These are phyloP conservation scores for Drosophila chauvacae DNA, from an alignment of 1,140 invertebrate genomes.

Conservation along the genomic window DNA sequence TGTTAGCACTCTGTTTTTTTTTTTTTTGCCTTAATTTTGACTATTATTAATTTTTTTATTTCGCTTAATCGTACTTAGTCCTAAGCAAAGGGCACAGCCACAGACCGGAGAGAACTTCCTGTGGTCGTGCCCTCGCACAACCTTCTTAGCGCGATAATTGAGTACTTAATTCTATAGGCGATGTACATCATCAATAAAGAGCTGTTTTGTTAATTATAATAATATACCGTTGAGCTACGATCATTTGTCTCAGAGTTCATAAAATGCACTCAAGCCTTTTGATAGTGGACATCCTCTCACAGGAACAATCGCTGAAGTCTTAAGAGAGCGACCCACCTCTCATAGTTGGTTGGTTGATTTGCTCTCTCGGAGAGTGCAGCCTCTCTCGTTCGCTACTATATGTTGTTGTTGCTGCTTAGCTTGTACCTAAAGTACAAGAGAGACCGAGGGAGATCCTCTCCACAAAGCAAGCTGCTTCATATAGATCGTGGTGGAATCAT, in stretches of 20 bases:
- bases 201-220: conserved; percentile 60
- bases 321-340: neutral
- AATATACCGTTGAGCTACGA: neutral
- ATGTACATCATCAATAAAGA: conserved; percentile 50
- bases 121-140: conserved; percentile 2
- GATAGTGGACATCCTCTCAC: too few species aligned
- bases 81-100: conserved; percentile 20
- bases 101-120: neutral
- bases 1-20: conserved; percentile 42
- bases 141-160: conserved; percentile 21
- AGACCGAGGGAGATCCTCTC: too few species aligned
- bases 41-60: conserved; percentile 58
- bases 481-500: too few species aligned
- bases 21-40: conserved; percentile 23
- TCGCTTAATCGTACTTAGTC: conserved; percentile 48
- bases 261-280: too few species aligned
- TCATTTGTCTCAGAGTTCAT: neutral
- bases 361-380: too few species aligned
- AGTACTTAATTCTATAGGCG: conserved; percentile 37
- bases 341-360: too few species aligned
- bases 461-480: too few species aligned
- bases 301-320: neutral
- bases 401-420: too few species aligned
- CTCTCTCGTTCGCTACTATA: too few species aligned
- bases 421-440: too few species aligned